phyloP scores from a whole-genome alignment of 1,140 invertebrate genomes.

The Scaptomyza montana region DNA sequence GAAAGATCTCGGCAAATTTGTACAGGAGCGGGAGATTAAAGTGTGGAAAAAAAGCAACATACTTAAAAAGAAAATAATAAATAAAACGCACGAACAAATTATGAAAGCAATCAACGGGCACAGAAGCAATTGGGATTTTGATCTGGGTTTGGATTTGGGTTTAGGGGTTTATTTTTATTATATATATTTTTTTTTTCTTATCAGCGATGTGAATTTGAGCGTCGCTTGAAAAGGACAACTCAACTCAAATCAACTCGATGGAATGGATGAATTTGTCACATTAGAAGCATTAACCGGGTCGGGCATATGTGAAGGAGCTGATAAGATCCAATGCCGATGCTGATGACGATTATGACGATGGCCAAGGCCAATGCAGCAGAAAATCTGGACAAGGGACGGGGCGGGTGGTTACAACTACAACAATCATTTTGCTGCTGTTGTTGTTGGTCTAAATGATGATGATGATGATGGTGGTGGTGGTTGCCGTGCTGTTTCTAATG shows the following conservation, averaged over 20 bases:
- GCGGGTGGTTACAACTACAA: slow-evolving; percentile 3
- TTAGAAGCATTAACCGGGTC: slow-evolving; percentile 59
- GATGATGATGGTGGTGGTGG: slow-evolving; percentile 18
- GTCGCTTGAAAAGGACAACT: slow-evolving; percentile 58
- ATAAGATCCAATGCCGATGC: slow-evolving; percentile 54
- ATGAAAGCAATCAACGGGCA: slow-evolving; percentile 45
- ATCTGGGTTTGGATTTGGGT: not conserved
- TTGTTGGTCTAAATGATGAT: not conserved
- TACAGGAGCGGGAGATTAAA: slow-evolving; percentile 60
- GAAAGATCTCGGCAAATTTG: slow-evolving; percentile 61
- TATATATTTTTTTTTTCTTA: slow-evolving; percentile 56
- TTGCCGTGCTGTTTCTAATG: slow-evolving; percentile 45
- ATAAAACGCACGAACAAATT: slow-evolving; percentile 52
- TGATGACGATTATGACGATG: not conserved
- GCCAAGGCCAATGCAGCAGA: slow-evolving; percentile 34
- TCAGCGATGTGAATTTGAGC: slow-evolving; percentile 74
- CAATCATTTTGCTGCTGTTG: too few species aligned
- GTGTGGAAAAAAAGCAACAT: slow-evolving; percentile 26
- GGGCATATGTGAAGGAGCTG: slow-evolving; percentile 55
- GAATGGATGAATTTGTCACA: slow-evolving; percentile 77
- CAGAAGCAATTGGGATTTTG: slow-evolving; percentile 10
- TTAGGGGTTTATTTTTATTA: slow-evolving; percentile 20
- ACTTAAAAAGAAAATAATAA: slow-evolving; percentile 43
- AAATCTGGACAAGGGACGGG: slow-evolving; percentile 20
- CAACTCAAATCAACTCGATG: slow-evolving; percentile 30